Conservation (phyloP, 2,797 vertebrate genomes). For the Clamator glandarius region DNA sequence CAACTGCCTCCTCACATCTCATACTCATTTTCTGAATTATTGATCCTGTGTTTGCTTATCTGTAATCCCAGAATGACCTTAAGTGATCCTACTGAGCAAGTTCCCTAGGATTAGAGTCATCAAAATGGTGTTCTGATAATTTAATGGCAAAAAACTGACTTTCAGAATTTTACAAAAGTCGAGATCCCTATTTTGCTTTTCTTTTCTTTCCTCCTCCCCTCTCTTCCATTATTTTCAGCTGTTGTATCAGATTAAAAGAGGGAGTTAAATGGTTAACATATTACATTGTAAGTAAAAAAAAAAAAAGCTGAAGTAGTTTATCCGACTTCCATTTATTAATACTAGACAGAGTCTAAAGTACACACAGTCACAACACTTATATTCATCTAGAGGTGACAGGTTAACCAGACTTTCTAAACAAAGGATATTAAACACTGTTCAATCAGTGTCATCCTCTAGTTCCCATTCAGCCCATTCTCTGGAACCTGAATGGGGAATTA, state of each 20-base stretch:
- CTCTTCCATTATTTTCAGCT: not conserved
- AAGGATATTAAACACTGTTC: slow-evolving; percentile 34
- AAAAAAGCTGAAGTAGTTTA: slow-evolving; percentile 14
- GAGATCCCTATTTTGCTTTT: not conserved
- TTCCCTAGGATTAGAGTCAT: not conserved
- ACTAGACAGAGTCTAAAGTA: not conserved
- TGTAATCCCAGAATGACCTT: not conserved
- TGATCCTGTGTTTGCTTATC: not conserved
- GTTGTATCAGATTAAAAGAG: not conserved
- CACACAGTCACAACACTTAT: not conserved
- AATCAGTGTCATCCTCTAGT: not conserved
- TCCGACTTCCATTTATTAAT: slow-evolving; percentile 26
- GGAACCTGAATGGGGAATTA: not conserved
- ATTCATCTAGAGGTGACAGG: not conserved
- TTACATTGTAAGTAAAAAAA: not conserved
- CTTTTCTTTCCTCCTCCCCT: not conserved
- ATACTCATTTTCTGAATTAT: not conserved
- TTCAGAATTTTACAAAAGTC: not conserved
- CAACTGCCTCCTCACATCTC: not conserved
- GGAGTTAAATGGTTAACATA: not conserved
- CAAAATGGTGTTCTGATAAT: not conserved
- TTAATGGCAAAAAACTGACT: not conserved
- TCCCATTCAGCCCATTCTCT: not conserved
- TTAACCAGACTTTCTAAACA: slow-evolving; percentile 30
- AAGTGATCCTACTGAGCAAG: not conserved